Base-by-base conservation (phyloP, 2,888 invertebrate genomes). In the Trachelus troglodyta region DNA sequence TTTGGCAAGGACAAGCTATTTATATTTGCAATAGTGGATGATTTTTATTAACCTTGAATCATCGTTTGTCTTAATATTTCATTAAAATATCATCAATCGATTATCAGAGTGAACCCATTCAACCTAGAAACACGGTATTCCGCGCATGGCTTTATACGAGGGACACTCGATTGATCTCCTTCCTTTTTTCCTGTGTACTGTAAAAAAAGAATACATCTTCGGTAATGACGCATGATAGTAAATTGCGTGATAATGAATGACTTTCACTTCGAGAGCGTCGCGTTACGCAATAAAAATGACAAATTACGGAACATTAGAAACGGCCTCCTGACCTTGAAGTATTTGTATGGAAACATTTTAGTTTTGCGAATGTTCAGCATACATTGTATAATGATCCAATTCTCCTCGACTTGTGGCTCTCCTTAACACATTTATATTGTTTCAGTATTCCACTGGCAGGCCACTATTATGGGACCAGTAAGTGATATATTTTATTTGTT, bases 381-480 rank as follows among this genome's bases (percentile, higher is more conserved):
- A 56, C 9, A 56, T 56, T 23, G 23, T 56, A 56, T 23, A 56
- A 40, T 23, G 56, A 56, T 56, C 23, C 56, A 56, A 56, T 56
- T 23, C 23, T 9, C 56, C 56, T 56, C 23, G 56, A 56, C 23
- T 56, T 23, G 23, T 56, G 23, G 23, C 23, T 23, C 56, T 56
- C 23, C 23, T 23, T 56, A 56, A 56, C 15, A 23, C 9, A 15
- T 56, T 56, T 56, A 56, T 56, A 23, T 56, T 56, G 56, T 56
- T 56, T 89, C 94, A 98, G 98, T 99, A 94, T 99, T 99, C 95
- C 99, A 99, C 93, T 99, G 99, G 99, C 99, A 99, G 95, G 99
- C 99, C 93, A 99, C 99, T 94, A 99, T 99, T 93, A 98, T 99
- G 98, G 99, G 99, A 94, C 99, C 99, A 94, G 97, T 97, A 95